Base-by-base conservation (phyloP, 2,797 vertebrate genomes). In the Benthosema pterotum region DNA sequence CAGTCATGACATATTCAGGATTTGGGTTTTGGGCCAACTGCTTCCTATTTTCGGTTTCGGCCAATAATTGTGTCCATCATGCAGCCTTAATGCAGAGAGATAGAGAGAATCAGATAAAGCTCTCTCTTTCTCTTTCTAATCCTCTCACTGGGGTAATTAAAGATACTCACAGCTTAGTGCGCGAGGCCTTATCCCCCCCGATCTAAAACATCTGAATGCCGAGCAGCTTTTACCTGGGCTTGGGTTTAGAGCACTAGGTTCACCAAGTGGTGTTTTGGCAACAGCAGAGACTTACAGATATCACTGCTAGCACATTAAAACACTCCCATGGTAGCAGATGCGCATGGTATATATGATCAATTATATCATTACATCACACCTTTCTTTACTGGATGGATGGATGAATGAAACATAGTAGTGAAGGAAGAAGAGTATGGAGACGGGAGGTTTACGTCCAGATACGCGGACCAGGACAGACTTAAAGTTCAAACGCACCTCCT, bases 101-200 rank as follows among this genome's bases (percentile, higher is more conserved):
- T 45, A 81, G 60, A 82, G 74, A 74, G 73, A 54, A 69, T 77
- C 68, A 81, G 82, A 86, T 88, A 86, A 91, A 84, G 73, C 67
- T 69, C 67, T 80, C 73, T 87, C 75, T 77, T 75, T 68, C 74
- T 75, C 65, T 77, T 77, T 79, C 62, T 87, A 83, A 89, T 86
- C 82, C 82, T 75, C 74, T 88, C 83, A 83, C 80, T 82, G 25
- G 55, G 72, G 77, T 87, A 84, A 91, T 90, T 91, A 90, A 89
- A 89, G 79, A 83, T 88, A 80, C 85, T 87, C 82, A 74, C 68
- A 58, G 81, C 71, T 79, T 79, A 80, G 74, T 80, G 60, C 67
- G 80, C 55, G 74, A 83, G 77, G 73, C 46, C 74, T 89, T 89
- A 88, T 88, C 87, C 78, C 58, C 78, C 58, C 57, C 67, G 69